phyloP scores from a whole-genome alignment of 2,113 vertebrate genomes.

The Emydocephalus ijimae region DNA sequence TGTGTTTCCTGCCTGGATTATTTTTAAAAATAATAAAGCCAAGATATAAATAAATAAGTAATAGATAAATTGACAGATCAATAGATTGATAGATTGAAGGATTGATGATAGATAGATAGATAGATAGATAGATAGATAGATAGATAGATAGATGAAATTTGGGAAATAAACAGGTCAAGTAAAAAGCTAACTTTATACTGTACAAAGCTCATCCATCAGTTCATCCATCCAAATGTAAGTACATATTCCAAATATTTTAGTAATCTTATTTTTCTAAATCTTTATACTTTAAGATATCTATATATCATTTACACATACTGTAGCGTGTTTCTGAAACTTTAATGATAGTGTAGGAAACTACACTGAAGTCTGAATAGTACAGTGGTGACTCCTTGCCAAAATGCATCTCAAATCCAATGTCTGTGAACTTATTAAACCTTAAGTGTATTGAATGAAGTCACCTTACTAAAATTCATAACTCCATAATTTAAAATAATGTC shows the following conservation, averaged over 20 bases:
- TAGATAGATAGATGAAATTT: too few species aligned
- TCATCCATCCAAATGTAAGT: not conserved
- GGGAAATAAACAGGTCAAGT: not conserved
- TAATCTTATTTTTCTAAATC: not conserved
- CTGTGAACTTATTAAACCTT: not conserved
- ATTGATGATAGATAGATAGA: too few species aligned
- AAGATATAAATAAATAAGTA: not conserved
- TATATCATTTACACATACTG: not conserved
- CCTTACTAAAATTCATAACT: not conserved
- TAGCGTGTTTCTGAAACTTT: not conserved
- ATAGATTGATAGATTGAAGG: too few species aligned
- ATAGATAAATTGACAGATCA: too few species aligned
- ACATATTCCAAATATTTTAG: not conserved
- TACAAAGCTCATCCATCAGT: not conserved
- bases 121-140: too few species aligned
- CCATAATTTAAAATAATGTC: not conserved
- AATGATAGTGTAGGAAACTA: not conserved
- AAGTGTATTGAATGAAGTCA: not conserved
- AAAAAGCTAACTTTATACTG: not conserved
- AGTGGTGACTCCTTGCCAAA: not conserved
- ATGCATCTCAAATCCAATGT: not conserved
- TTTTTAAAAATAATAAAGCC: not conserved
- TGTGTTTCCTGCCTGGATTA: not conserved
- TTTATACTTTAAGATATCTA: not conserved
- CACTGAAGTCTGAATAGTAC: not conserved